Base-by-base conservation (phyloP, 2,888 invertebrate species). In the Melieria picta region DNA sequence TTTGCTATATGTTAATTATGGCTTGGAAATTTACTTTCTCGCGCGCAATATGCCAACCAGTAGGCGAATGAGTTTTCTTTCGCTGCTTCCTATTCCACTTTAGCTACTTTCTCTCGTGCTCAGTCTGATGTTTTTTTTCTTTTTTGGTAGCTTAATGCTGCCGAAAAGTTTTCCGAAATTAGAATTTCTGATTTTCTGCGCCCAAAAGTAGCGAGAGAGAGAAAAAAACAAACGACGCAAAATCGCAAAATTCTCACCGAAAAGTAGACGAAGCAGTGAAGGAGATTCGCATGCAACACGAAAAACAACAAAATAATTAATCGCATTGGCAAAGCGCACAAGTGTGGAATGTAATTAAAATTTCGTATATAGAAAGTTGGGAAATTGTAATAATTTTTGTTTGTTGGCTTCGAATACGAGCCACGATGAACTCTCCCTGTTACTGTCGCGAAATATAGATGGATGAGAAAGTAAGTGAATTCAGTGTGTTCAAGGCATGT, bases 1-100 rank as follows among this genome's bases (percentile, higher is more conserved):
- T 82, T 82, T 77, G 77, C 82, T 80, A 80, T 81, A 82, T 81
- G 82, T 82, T 82, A 81, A 82, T 82, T 82, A 82, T 80, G 80
- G 69, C 55, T 69, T 62, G 56, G 72, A 78, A 81, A 80, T 81
- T 80, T 80, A 81, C 80, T 81, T 81, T 71, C 50, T 63, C 30
- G 30, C 30, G 30, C 30, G 30, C 30, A 30, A 30, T 30, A 30
- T 30, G 30, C 30, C 30, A 30, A 30, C 30, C 30, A 30, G 30
- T 30, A 30, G 30, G 30, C 30, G 30, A 30, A 30, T 30, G 30
- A 30, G 30, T 30, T 30, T 30, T 30, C 30, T 30, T 30, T 30
- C 30, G 30, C 30, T 30, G 30, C 30, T 30, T 30, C 30, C 30
- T 30, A 30, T 30, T 30, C 30, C 30, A 30, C 30, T 30, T 2